Evolutionary conservation across 2,888 invertebrate species (phyloP).

Genomic region (Minunthozetes semirufus): DNA sequence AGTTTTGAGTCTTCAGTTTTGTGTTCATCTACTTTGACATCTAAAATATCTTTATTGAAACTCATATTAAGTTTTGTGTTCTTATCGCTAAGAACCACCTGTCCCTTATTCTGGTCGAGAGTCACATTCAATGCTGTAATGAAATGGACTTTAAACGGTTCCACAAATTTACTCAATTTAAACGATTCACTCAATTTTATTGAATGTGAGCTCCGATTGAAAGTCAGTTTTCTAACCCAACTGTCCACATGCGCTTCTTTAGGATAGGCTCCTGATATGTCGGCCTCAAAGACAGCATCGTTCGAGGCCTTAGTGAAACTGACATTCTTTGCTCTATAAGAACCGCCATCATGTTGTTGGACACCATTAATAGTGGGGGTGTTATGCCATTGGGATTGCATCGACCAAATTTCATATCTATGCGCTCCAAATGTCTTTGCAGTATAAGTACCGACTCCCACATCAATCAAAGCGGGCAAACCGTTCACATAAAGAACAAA

Average conservation of each 20-base stretch:
- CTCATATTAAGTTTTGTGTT: slow-evolving; percentile 97
- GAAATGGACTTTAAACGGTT: slow-evolving; percentile 20
- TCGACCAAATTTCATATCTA: background rate
- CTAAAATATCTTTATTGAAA: slow-evolving; percentile 42
- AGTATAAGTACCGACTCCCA: slow-evolving; percentile 23
- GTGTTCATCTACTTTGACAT: background rate
- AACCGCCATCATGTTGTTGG: slow-evolving; percentile 1
- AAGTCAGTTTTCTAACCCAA: slow-evolving; percentile 11
- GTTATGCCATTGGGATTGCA: slow-evolving; percentile 28
- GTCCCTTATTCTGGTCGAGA: background rate
- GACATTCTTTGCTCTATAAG: background rate
- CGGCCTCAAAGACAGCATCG: background rate
- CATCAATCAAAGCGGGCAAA: slow-evolving; percentile 23
- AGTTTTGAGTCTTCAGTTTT: background rate
- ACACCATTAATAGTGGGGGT: slow-evolving; percentile 30
- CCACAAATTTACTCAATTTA: slow-evolving; percentile 14
- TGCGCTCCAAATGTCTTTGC: background rate
- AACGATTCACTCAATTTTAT: background rate
- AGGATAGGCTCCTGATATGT: slow-evolving; percentile 29
- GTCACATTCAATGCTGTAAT: background rate
- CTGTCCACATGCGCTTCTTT: slow-evolving; percentile 8
- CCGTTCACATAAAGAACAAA: slow-evolving; percentile 23
- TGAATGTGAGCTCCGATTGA: slow-evolving; percentile 17
- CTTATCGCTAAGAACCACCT: slow-evolving; percentile 78
- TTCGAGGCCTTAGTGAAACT: background rate